Evolutionary conservation across 2,113 vertebrate species (phyloP).

Genomic region (Cardinalis cardinalis): DNA sequence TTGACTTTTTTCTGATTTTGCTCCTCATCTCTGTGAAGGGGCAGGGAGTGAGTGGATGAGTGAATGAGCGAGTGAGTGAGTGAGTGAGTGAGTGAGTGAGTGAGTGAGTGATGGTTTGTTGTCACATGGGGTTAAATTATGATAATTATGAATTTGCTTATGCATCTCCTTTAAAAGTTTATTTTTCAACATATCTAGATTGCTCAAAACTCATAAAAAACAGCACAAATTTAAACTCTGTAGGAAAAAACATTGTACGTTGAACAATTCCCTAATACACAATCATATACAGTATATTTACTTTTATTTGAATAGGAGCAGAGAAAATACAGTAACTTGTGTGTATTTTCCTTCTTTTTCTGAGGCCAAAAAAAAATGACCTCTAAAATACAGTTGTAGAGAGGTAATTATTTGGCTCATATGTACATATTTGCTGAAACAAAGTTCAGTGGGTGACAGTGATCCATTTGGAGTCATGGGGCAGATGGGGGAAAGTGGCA

Average conservation of each 20-base stretch:
- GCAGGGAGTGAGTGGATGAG: not conserved
- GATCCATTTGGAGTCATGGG: not conserved
- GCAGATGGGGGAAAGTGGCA: rapidly evolving
- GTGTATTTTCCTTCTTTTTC: not conserved
- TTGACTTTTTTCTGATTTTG: not conserved
- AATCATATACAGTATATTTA: not conserved
- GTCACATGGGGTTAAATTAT: not conserved
- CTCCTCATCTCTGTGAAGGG: not conserved
- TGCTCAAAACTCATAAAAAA: not conserved
- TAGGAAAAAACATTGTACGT: not conserved
- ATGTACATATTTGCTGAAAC: not conserved
- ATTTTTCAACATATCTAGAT: not conserved
- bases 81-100: not conserved
- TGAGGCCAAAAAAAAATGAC: not conserved
- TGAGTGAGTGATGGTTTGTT: not conserved
- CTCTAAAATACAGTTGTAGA: not conserved
- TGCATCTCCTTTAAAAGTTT: not conserved
- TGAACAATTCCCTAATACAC: not conserved
- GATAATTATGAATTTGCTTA: not conserved
- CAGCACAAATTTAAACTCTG: not conserved
- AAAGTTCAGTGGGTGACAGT: not conserved
- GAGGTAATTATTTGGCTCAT: not conserved
- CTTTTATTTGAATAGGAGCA: not conserved
- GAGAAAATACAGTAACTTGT: not conserved
- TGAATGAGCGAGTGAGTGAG: too few species aligned